Conservation (phyloP, 2,113 vertebrate species). For the Holacanthus passer region DNA sequence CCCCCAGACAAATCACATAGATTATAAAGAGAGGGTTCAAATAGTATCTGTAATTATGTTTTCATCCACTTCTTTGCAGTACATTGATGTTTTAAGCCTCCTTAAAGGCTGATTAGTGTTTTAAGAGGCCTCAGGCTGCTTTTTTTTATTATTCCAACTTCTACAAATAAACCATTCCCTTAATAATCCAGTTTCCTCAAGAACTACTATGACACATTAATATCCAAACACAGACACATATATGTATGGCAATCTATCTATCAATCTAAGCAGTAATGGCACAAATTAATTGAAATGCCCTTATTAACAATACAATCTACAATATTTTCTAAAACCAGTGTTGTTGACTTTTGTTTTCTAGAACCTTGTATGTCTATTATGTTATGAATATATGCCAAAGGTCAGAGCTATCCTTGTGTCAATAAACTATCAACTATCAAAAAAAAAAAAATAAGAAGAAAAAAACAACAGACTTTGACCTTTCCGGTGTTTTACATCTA, state of each 20-base stretch:
- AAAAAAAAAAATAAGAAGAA: conserved; percentile 48
- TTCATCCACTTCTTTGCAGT: conserved; percentile 15
- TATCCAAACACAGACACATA: not conserved
- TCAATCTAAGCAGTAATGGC: not conserved
- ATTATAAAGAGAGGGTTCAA: not conserved
- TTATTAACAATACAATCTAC: too few species aligned
- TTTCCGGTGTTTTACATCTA: conserved; percentile 44
- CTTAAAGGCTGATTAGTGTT: not conserved
- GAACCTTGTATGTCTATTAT: not conserved
- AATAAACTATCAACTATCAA: conserved; percentile 59
- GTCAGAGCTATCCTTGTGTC: conserved; percentile 60
- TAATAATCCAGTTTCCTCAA: not conserved
- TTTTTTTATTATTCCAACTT: not conserved
- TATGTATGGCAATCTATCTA: not conserved
- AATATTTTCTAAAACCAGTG: not conserved
- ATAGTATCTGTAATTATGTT: conserved; percentile 25
- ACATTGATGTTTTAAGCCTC: conserved; percentile 17
- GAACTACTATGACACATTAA: not conserved
- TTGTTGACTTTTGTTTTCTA: not conserved
- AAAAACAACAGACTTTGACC: conserved; percentile 66
- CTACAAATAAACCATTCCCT: not conserved
- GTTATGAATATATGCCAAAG: conserved; percentile 60
- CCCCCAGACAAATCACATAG: not conserved
- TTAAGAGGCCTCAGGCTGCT: not conserved
- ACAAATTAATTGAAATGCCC: not conserved